These are phyloP conservation scores for Anoplophora glabripennis DNA, from an alignment of 1,140 invertebrate genomes.

Conservation along the genomic window DNA sequence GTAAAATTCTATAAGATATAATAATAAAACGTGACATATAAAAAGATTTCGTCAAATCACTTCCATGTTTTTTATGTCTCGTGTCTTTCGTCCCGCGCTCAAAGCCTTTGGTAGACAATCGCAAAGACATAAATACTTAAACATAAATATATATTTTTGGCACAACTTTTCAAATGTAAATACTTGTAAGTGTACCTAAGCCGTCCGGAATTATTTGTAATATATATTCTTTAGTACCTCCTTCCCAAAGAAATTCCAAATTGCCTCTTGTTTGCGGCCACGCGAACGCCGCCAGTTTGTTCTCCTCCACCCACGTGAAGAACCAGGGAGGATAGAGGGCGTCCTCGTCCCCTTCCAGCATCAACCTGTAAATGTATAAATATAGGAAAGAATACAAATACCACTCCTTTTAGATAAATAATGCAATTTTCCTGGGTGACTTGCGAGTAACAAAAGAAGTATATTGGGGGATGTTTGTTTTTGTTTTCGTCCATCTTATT, in stretches of 20 bases:
- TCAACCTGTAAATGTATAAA: slow-evolving; percentile 1
- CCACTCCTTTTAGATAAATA: background rate
- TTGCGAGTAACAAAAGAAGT: no score
- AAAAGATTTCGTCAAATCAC: no score
- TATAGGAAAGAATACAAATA: background rate
- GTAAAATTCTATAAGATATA: no score
- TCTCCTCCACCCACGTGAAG: slow-evolving; percentile 7
- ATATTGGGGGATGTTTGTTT: no score
- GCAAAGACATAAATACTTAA: background rate
- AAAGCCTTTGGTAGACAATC: background rate
- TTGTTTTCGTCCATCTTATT: no score
- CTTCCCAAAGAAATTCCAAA: slow-evolving; percentile 12
- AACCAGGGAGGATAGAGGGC: slow-evolving; percentile 16
- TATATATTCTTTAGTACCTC: background rate
- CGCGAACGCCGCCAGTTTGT: slow-evolving; percentile 9
- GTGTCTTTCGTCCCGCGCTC: background rate
- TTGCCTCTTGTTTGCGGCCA: slow-evolving; percentile 17
- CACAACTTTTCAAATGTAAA: background rate
- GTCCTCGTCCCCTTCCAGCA: slow-evolving; percentile 8
- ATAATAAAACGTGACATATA: no score
- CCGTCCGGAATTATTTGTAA: no score
- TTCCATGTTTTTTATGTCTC: background rate
- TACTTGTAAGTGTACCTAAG: no score
- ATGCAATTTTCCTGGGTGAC: background rate
- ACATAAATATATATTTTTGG: background rate